Conservation (phyloP, 2,888 invertebrate species). For the Dicyrtoma fusca region DNA sequence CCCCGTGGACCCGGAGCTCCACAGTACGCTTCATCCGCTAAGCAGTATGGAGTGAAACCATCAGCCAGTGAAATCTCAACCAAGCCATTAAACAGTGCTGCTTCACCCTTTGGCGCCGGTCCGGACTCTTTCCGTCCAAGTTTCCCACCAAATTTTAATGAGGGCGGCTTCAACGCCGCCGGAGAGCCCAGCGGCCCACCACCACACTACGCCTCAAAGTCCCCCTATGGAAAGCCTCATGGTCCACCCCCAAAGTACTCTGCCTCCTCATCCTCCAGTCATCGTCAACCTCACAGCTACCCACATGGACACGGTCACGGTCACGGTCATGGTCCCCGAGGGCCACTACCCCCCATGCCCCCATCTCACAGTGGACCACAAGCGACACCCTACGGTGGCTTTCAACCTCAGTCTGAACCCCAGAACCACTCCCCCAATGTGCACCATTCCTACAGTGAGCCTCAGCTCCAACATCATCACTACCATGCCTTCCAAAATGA, state of each 20-base stretch:
- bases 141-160: constrained; percentile 13
- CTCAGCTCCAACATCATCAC: constrained; percentile 26
- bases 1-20: constrained; percentile 11
- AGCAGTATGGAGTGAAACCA: constrained; percentile 27
- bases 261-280: constrained; percentile 9
- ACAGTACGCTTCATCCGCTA: neutral
- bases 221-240: neutral
- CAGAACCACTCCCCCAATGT: constrained; percentile 9
- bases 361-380: neutral
- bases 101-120: neutral
- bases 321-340: constrained; percentile 8
- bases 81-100: constrained; percentile 18
- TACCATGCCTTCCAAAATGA: constrained; percentile 17
- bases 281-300: constrained; percentile 8
- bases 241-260: neutral
- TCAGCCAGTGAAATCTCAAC: constrained; percentile 14
- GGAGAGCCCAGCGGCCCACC: constrained; percentile 20
- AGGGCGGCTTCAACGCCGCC: neutral
- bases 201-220: neutral
- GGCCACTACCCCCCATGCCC: constrained; percentile 1
- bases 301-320: constrained; percentile 5
- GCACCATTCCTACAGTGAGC: constrained; percentile 16
- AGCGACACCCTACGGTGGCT: neutral
- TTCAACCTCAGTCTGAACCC: neutral
- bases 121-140: constrained; percentile 13